Evolutionary conservation across 2,888 invertebrate genomes (phyloP), one percentile per base, ranked within the genome.

Genomic region (Torymus auratus): DNA sequence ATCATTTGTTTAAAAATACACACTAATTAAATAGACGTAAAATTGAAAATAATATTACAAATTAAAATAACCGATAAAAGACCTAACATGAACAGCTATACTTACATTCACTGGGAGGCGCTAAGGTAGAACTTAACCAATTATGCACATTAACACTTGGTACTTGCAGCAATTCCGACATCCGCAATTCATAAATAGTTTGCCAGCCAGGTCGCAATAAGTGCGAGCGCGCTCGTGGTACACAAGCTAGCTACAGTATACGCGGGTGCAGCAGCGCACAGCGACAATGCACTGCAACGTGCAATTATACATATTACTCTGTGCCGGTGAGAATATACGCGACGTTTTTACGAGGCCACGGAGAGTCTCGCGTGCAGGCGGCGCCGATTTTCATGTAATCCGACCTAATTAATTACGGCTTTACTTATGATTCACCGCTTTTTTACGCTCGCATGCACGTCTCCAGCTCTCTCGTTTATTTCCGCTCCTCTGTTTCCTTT

Each of bases 331-430:
- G 84, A 85, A 87, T 86, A 86, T 86, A 87, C 87, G 86, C 84
- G 87, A 86, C 87, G 86, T 87, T 88, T 88, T 88, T 87, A 88
- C 85, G 88, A 86, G 85, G 85, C 87, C 87, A 83, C 84, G 81
- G 85, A 86, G 88, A 87, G 86, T 87, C 86, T 87, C 87, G 86
- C 87, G 87, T 87, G 87, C 86, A 41, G 41, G 41, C 41, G 23
- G 20, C 86, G 83, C 84, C 85, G 83, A 87, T 86, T 85, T 85
- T 86, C 86, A 87, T 86, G 86, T 86, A 85, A 87, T 87, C 86
- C 87, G 82, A 84, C 82, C 86, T 87, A 88, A 88, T 88, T 88
- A 88, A 88, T 88, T 87, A 87, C 86, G 84, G 84, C 85, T 87
- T 80, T 86, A 86, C 86, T 88, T 87, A 87, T 86, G 87, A 88